Evolutionary conservation across 2,797 vertebrate species (phyloP).

Genomic region (Gymnothorax javanicus): DNA sequence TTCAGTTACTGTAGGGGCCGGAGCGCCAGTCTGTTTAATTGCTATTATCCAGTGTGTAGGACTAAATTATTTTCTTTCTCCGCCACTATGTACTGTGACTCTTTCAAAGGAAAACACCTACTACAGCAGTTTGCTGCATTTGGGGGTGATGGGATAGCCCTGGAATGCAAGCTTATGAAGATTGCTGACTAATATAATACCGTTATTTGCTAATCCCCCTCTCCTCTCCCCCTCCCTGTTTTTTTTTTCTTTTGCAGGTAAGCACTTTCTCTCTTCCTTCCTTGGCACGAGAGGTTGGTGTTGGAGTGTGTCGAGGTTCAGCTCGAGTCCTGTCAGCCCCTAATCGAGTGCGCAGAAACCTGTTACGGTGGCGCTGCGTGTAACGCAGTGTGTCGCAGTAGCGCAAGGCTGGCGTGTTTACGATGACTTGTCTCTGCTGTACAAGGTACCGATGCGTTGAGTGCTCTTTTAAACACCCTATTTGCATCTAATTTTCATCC

Average conservation of each 20-base stretch:
- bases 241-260: slow-evolving; percentile 70
- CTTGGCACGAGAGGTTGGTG: slow-evolving; percentile 37
- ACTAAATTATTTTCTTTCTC: not conserved
- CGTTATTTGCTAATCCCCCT: slow-evolving; percentile 55
- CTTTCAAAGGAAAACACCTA: not conserved
- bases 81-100: not conserved
- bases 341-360: slow-evolving; percentile 45
- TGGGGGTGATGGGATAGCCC: slow-evolving; percentile 38
- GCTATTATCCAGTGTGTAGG: not conserved
- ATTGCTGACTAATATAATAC: slow-evolving; percentile 54
- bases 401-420: slow-evolving; percentile 51
- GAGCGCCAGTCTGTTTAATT: not conserved
- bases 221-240: slow-evolving; percentile 24
- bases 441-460: not conserved
- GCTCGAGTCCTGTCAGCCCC: slow-evolving; percentile 32
- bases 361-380: slow-evolving; percentile 70
- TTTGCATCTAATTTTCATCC: slow-evolving; percentile 31
- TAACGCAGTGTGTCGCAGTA: slow-evolving; percentile 46
- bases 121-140: slow-evolving; percentile 19
- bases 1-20: not conserved
- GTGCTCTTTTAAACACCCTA: not conserved
- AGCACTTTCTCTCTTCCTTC: slow-evolving; percentile 65
- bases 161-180: slow-evolving; percentile 25
- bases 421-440: slow-evolving; percentile 57
- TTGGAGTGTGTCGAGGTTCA: slow-evolving; percentile 33